Conservation (phyloP, 2,888 invertebrate genomes). For the Leptarthrus brevirostris region DNA sequence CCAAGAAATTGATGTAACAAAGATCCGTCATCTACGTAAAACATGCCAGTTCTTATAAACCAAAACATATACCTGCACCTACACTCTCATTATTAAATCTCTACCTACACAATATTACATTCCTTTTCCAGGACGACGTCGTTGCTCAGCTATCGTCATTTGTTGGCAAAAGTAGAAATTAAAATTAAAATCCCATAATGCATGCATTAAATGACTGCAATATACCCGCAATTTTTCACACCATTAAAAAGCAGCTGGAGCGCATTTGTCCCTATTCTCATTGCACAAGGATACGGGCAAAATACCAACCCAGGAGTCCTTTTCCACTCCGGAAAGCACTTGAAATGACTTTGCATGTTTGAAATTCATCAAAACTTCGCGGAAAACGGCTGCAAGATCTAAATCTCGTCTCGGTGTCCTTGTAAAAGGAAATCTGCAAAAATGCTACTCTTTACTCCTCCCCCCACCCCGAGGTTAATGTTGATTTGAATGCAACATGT, state of each 20-base stretch:
- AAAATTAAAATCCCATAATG: neutral
- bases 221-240: constrained; percentile 2
- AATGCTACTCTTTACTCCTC: neutral
- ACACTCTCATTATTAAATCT: neutral
- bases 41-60: too few relatives aligned
- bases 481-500: neutral
- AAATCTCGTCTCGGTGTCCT: constrained; percentile 8
- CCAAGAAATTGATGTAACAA: too few relatives aligned
- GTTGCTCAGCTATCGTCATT: neutral
- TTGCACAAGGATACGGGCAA: neutral
- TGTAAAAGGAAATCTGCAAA: neutral
- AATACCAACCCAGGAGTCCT: neutral
- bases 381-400: neutral
- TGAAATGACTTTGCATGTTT: constrained; percentile 21
- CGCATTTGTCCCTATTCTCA: neutral
- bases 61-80: too few relatives aligned
- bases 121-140: neutral
- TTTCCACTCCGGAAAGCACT: neutral
- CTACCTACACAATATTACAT: neutral
- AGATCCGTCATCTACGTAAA: too few relatives aligned
- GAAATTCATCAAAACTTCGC: constrained; percentile 18
- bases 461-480: neutral
- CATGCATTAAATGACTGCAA: constrained; percentile 15
- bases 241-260: neutral
- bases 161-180: neutral